Conservation (phyloP, 2,113 vertebrate genomes). For the Oncorhynchus masou region DNA sequence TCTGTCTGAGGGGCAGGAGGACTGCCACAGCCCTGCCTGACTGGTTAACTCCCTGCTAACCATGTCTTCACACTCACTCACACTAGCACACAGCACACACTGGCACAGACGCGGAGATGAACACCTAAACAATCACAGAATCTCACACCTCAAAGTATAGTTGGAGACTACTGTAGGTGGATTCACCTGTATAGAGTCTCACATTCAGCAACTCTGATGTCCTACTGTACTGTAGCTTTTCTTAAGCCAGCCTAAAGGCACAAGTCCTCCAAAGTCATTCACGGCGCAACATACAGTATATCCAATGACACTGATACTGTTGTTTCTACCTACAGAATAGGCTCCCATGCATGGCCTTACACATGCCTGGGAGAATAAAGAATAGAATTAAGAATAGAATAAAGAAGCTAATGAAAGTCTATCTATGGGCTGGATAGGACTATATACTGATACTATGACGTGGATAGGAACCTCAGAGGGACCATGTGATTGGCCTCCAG, state of each 20-base stretch:
- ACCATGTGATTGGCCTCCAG: background rate
- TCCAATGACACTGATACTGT: background rate
- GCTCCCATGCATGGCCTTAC: background rate
- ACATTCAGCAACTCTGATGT: too few species aligned
- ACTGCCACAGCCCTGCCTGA: conserved; percentile 81
- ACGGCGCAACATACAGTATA: background rate
- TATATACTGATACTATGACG: background rate
- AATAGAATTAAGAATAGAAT: background rate
- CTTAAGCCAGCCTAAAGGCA: too few species aligned
- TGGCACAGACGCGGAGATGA: too few species aligned
- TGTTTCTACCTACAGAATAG: background rate
- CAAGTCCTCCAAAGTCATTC: background rate
- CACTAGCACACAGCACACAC: background rate
- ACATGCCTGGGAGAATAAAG: background rate
- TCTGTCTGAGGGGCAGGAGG: conserved; percentile 92
- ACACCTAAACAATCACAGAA: too few species aligned
- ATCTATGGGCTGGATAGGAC: background rate
- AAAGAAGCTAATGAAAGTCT: background rate
- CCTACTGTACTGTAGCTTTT: too few species aligned
- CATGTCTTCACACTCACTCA: conserved; percentile 40
- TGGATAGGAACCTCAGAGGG: background rate
- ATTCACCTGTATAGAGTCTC: too few species aligned
- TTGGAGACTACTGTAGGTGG: background rate
- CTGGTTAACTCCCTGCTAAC: conserved; percentile 75
- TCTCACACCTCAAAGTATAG: background rate